Evolutionary conservation across 2,888 invertebrate species (phyloP).

Genomic region (Drosophila peninsularis): DNA sequence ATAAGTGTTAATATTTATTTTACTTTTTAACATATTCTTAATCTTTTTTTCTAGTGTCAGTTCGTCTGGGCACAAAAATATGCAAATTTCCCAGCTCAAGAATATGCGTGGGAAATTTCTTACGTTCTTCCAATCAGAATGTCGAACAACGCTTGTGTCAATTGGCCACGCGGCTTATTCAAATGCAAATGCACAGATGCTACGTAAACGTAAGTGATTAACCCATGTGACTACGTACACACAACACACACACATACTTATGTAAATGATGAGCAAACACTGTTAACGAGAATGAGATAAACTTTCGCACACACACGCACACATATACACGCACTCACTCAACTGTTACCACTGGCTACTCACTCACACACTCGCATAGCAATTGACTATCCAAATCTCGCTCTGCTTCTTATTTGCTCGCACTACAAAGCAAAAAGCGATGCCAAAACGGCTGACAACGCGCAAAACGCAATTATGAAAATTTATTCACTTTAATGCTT

Average conservation of each 20-base stretch:
- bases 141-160: neutral
- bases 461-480: conserved; percentile 70
- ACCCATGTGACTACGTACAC: conserved; percentile 39
- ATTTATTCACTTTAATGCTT: conserved; percentile 75
- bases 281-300: conserved; percentile 48
- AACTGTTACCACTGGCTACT: conserved; percentile 33
- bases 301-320: conserved; percentile 12
- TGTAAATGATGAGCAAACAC: conserved; percentile 52
- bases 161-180: conserved; percentile 6
- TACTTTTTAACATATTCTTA: neutral
- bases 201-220: conserved; percentile 37
- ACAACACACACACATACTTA: neutral
- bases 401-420: conserved; percentile 15
- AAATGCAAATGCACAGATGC: conserved; percentile 36
- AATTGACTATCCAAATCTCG: conserved; percentile 11
- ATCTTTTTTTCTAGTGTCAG: neutral
- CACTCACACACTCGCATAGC: neutral
- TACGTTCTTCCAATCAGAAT: conserved; percentile 2
- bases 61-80: neutral
- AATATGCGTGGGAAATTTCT: conserved; percentile 9
- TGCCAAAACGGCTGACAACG: conserved; percentile 62
- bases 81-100: neutral
- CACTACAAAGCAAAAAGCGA: conserved; percentile 18
- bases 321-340: conserved; percentile 2
- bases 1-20: neutral